Base-by-base conservation (phyloP, 1,140 invertebrate genomes). In the Helicoverpa zea region DNA sequence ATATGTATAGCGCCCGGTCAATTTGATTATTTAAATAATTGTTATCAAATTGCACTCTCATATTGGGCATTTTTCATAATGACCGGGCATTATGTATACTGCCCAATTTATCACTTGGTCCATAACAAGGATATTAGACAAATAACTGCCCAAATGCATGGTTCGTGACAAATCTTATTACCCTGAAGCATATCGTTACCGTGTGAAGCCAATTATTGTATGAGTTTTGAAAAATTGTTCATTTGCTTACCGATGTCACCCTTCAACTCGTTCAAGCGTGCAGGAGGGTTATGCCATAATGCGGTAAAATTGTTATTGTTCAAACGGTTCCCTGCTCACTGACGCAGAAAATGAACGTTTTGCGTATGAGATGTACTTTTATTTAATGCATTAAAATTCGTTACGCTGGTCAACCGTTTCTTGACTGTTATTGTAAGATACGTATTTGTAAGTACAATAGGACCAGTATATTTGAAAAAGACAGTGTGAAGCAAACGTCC, bases 291-390 rank as follows among this genome's bases (percentile, higher is more conserved):
- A 80, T 66, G 80, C 81, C 84, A 86, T 89, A 88, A 89, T 87
- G 89, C 72, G 86, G 88, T 88, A 86, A 91, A 88, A 87, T 83
- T 87, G 84, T 87, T 85, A 87, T 86, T 86, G 74, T 84, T 89
- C 84, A 88, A 89, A 91, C 87, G 85, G 87, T 81, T 84, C 70
- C 77, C 64, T 70, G 74, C 16, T 72, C 83, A 87, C 76, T 87
- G 79, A 86, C 74, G 86, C 83, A 85, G 82, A 88, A 89, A 89
- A 89, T 88, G 80, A 88, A 84, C 81, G 84, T 83, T 89, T 89
- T 85, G 84, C 83, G 77, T 89, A 81, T 81, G 78, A 81, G 74
- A 64, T 64, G 59, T 64, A 52, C 47, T 64, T 75, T 74, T 68
- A 68, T 52, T 72, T 73, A 73, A 77, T 64, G 64, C 61, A 64